Evolutionary conservation across 2,888 invertebrate species (phyloP), one percentile per base, ranked within the genome.

Genomic region (Aquatica leii): DNA sequence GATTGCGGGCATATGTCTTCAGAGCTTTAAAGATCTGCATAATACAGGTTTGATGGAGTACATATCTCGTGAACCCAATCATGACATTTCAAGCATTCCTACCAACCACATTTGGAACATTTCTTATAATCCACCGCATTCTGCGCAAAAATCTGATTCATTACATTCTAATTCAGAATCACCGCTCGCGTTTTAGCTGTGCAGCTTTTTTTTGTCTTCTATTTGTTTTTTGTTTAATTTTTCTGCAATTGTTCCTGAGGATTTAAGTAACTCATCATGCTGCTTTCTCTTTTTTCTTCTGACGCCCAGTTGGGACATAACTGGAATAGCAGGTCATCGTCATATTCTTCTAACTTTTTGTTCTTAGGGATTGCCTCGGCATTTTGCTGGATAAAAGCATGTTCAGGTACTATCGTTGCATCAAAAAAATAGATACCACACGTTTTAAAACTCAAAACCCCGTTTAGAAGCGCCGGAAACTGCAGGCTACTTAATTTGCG

Each of bases 341-440:
- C 17, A 17, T 35, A 5, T 52, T 52, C 12, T 34, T 52, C 35
- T 52, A 34, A 34, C 31, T 52, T 34, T 2, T 51, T 15, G 31
- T 51, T 51, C 8, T 4, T 52, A 35, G 17, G 34, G 35, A 31
- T 34, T 52, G 14, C 9, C 12, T 52, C 35, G n/a, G 52, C 8
- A 52, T 52, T 35, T 34, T 52, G 34, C 14, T 31, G 15, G 2
- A 52, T 34, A 9, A 21, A 52, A 17, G 31, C 52, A 52, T 52
- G n/a, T n/a, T n/a, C n/a, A n/a, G n/a, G n/a, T 11, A 52, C 35
- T 52, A 21, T 31, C 6, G 35, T 34, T 15, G 31, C 34, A 52
- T 35, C 35, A 52, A 37, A 37, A 11, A 12, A 12, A n/a, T n/a
- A n/a, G n/a, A n/a, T n/a, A n/a, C n/a, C n/a, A n/a, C n/a, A n/a